These are phyloP conservation scores for Rhea pennata DNA, from an alignment of 2,113 vertebrate species.

Conservation along the genomic window DNA sequence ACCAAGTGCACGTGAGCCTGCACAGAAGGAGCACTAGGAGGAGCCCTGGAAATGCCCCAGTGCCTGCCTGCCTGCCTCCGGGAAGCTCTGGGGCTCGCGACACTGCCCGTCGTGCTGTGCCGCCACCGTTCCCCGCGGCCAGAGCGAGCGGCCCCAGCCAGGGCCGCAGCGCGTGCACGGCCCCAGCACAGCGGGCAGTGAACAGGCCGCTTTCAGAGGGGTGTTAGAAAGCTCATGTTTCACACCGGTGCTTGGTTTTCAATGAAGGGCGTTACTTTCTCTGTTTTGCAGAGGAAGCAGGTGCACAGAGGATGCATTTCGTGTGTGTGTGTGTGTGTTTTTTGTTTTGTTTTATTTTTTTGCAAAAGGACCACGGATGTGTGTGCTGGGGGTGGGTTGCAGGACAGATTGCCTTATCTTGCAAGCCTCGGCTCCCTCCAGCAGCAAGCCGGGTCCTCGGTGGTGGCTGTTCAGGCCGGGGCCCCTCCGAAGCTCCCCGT, in stretches of 20 bases:
- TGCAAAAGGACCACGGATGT: not conserved
- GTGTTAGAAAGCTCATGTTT: not conserved
- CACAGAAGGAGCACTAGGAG: not conserved
- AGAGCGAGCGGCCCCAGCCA: too few relatives aligned
- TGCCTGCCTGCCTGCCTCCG: too few relatives aligned
- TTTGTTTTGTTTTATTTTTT: not conserved
- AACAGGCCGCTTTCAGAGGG: not conserved
- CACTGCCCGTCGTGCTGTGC: too few relatives aligned
- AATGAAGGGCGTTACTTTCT: not conserved
- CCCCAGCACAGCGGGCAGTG: not conserved
- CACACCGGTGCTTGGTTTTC: not conserved
- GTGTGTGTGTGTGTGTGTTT: too few relatives aligned
- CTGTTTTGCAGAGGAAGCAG: not conserved
- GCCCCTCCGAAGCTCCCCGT: not conserved
- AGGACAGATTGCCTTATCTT: not conserved
- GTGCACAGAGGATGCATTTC: not conserved
- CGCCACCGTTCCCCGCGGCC: too few relatives aligned
- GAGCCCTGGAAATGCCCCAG: fast-evolving
- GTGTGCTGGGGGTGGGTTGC: not conserved
- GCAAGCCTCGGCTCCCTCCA: too few relatives aligned
- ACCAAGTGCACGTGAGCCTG: fast-evolving
- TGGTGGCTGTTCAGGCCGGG: fast-evolving
- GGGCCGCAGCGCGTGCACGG: not conserved
- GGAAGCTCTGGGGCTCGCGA: too few relatives aligned
- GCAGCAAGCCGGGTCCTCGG: fast-evolving